phyloP scores from a whole-genome alignment of 1,140 invertebrate species.

The Rhyzopertha dominica region DNA sequence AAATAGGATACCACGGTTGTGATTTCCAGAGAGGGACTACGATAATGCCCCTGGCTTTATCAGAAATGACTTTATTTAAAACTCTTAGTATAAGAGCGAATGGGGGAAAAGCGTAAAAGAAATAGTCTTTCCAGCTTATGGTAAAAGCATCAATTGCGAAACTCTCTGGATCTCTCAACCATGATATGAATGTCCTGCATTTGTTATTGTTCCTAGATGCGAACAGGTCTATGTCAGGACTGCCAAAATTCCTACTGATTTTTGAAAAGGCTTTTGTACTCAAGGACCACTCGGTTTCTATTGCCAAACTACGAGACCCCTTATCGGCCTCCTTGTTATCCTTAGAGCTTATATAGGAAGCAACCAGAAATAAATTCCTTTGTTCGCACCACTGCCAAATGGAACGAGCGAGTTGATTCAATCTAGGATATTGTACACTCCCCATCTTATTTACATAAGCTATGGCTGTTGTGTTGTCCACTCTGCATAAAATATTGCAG shows the following conservation, averaged over 20 bases:
- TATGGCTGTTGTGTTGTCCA: conserved; percentile 38
- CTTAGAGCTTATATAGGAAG: conserved; percentile 26
- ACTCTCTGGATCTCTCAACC: conserved; percentile 24
- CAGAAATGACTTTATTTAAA: conserved; percentile 28
- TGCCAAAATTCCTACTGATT: conserved; percentile 16
- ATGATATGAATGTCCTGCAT: conserved; percentile 29
- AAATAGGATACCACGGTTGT: conserved; percentile 37
- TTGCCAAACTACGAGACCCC: conserved; percentile 20
- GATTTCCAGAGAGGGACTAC: conserved; percentile 38
- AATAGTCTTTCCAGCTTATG: conserved; percentile 20
- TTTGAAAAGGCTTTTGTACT: conserved; percentile 4
- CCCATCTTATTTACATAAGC: conserved; percentile 34
- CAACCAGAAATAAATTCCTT: conserved; percentile 24
- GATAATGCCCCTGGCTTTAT: conserved; percentile 28
- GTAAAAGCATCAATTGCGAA: conserved; percentile 32
- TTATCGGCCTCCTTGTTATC: conserved; percentile 26
- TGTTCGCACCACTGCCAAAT: conserved; percentile 31
- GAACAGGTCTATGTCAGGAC: conserved; percentile 29
- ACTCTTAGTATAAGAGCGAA: conserved; percentile 24
- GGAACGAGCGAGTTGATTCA: conserved; percentile 18
- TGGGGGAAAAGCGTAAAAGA: conserved; percentile 36
- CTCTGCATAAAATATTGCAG: no score
- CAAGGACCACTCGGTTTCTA: conserved; percentile 22
- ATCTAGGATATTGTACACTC: conserved; percentile 13
- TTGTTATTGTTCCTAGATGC: conserved; percentile 30